phyloP scores from a whole-genome alignment of 2,797 vertebrate genomes.

The Gymnodraco acuticeps region DNA sequence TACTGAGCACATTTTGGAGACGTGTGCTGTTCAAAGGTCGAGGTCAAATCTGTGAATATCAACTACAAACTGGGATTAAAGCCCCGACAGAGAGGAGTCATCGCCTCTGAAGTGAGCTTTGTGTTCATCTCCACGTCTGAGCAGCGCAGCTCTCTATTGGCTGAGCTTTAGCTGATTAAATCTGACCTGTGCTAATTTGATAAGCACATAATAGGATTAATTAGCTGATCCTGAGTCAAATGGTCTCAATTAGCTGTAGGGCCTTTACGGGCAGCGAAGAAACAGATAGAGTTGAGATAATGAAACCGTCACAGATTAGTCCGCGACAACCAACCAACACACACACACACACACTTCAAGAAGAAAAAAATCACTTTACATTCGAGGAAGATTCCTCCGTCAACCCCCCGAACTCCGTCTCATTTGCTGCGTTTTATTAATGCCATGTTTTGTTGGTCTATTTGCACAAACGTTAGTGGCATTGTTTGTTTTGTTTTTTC shows the following conservation, averaged over 20 bases:
- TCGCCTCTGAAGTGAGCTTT: slow-evolving; percentile 36
- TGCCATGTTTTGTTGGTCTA: slow-evolving; percentile 18
- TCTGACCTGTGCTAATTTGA: slow-evolving; percentile 73
- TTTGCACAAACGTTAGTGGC: slow-evolving; percentile 31
- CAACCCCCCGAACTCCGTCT: slow-evolving; percentile 8
- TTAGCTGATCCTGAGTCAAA: slow-evolving; percentile 75
- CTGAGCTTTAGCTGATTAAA: slow-evolving; percentile 68
- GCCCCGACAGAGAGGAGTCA: slow-evolving; percentile 5
- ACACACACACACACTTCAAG: slow-evolving; percentile 25
- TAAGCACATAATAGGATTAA: slow-evolving; percentile 80
- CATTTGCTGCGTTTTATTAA: slow-evolving; percentile 33
- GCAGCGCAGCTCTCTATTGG: slow-evolving; percentile 34
- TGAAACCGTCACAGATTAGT: slow-evolving; percentile 54
- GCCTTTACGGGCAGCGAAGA: slow-evolving; percentile 58
- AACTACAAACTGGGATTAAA: slow-evolving; percentile 24
- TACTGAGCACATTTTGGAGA: neutral
- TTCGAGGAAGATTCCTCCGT: slow-evolving; percentile 22
- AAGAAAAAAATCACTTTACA: slow-evolving; percentile 41
- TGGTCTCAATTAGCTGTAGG: slow-evolving; percentile 73
- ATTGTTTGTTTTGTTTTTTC: slow-evolving; percentile 10
- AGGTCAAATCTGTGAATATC: slow-evolving; percentile 19
- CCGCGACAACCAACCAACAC: neutral
- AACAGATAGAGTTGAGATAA: slow-evolving; percentile 69
- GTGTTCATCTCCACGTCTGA: slow-evolving; percentile 13
- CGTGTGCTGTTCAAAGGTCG: neutral